Base-by-base conservation (phyloP, 2,113 vertebrate genomes). In the Microcebus griseorufus region DNA sequence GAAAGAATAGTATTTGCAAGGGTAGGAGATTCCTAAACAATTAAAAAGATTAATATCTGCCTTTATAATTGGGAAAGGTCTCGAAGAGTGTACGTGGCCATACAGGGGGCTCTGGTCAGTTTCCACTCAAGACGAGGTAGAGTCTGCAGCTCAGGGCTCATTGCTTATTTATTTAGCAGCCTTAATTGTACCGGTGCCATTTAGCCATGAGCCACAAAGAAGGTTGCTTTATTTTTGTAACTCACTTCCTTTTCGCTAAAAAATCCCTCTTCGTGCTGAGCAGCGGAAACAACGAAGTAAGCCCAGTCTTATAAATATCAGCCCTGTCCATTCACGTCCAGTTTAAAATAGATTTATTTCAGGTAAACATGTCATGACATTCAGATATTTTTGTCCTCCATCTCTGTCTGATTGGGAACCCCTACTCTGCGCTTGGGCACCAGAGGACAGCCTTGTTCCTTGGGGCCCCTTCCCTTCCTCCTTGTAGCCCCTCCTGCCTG, bases 231-330 rank as follows among this genome's bases (percentile, higher is more conserved):
- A 81, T 76, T 97, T 96, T 96, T 82, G 51, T 34, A 87, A 84
- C 23, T 90, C 58, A 67, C 29, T 95, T 96, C 87, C 64, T 88
- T 85, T 88, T 62, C n/a, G 29, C 4, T 37, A 65, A 78, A 88
- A 73, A 45, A 58, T 51, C 12, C 48, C 7, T 23, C n/a, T 84
- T 93, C 10, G 18, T 20, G 6, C 11, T 85, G 53, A 81, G 34
- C 67, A 84, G 60, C 85, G 90, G 94, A 95, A 96, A 96, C 95
- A 53, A 18, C 76, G 79, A 97, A 90, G 29, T 67, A 88, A 92
- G 76, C 32, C 23, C 65, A 42, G 37, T 81, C 62, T 95, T 95
- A 92, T 90, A 97, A 95, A 89, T 93, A 93, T 87, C 65, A 93
- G 45, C 64, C 18, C 14, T 51, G 42, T 79, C 64, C 65, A 48